These are phyloP conservation scores for Drosophila ezoana DNA, from an alignment of 2,888 invertebrate species.

Conservation along the genomic window DNA sequence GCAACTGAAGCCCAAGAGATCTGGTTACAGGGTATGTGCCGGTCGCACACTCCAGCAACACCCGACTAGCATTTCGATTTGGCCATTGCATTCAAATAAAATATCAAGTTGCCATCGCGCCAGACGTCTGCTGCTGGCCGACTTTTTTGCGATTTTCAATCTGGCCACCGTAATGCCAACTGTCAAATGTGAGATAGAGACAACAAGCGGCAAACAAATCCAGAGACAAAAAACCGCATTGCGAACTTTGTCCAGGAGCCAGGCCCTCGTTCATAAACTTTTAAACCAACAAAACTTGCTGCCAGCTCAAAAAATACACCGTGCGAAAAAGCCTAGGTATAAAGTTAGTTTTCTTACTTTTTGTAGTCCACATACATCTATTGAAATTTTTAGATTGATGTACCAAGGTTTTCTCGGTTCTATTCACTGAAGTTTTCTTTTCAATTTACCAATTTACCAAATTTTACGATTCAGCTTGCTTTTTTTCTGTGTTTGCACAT, in stretches of 20 bases:
- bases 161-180: slow-evolving; percentile 40
- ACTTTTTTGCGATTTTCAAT: slow-evolving; percentile 62
- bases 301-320: slow-evolving; percentile 34
- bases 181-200: slow-evolving; percentile 41
- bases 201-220: slow-evolving; percentile 44
- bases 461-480: too few species aligned
- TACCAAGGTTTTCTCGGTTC: neutral
- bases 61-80: slow-evolving; percentile 15
- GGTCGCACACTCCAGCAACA: neutral
- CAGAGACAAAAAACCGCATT: slow-evolving; percentile 45
- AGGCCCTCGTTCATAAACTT: slow-evolving; percentile 30
- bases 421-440: neutral
- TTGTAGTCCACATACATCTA: neutral
- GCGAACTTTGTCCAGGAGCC: slow-evolving; percentile 37
- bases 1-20: neutral
- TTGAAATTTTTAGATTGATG: neutral
- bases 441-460: too few species aligned
- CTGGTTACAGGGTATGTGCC: neutral
- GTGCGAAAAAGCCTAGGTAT: neutral
- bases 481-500: slow-evolving; percentile 3
- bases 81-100: slow-evolving; percentile 69
- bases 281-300: slow-evolving; percentile 18
- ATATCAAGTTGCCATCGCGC: slow-evolving; percentile 61
- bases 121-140: slow-evolving; percentile 20
- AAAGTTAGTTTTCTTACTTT: neutral